Conservation (phyloP, 2,113 vertebrate genomes). For the cat (Felis catus) region DNA sequence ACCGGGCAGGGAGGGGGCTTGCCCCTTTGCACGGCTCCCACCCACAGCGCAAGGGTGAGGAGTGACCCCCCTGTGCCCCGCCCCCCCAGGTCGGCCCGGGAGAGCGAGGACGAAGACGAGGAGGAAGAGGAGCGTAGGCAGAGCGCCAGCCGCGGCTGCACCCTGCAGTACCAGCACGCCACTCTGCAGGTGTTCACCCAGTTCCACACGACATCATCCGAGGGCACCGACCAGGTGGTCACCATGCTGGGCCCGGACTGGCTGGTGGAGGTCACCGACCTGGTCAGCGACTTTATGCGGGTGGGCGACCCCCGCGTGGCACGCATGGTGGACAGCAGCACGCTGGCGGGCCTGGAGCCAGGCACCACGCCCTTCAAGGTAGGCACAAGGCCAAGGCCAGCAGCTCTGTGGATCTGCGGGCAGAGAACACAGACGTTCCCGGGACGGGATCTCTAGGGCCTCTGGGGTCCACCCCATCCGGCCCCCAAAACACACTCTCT, state of each 20-base stretch:
- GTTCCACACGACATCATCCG: slow-evolving; percentile 96
- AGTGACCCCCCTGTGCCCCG: neutral
- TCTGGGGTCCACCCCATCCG: neutral
- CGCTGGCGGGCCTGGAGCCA: slow-evolving; percentile 93
- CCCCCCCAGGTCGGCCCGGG: slow-evolving; percentile 89
- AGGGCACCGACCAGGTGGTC: slow-evolving; percentile 95
- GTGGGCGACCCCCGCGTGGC: slow-evolving; percentile 93
- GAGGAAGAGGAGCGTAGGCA: slow-evolving; percentile 93
- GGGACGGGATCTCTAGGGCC: neutral
- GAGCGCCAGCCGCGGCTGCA: slow-evolving; percentile 92
- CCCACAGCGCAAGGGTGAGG: accelerated
- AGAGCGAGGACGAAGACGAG: slow-evolving; percentile 90
- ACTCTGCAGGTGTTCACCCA: slow-evolving; percentile 96
- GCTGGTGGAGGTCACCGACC: slow-evolving; percentile 97
- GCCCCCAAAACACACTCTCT: neutral
- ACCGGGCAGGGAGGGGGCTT: neutral
- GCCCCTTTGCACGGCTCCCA: neutral
- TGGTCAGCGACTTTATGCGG: slow-evolving; percentile 96
- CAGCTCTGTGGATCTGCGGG: neutral
- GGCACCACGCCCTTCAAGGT: slow-evolving; percentile 96
- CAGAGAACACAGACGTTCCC: neutral
- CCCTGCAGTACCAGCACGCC: slow-evolving; percentile 96
- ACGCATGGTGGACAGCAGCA: slow-evolving; percentile 93
- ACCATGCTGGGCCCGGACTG: slow-evolving; percentile 98
- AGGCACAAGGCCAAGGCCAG: neutral